Evolutionary conservation across 2,113 vertebrate species (phyloP).

Genomic region (Piaya cayana): DNA sequence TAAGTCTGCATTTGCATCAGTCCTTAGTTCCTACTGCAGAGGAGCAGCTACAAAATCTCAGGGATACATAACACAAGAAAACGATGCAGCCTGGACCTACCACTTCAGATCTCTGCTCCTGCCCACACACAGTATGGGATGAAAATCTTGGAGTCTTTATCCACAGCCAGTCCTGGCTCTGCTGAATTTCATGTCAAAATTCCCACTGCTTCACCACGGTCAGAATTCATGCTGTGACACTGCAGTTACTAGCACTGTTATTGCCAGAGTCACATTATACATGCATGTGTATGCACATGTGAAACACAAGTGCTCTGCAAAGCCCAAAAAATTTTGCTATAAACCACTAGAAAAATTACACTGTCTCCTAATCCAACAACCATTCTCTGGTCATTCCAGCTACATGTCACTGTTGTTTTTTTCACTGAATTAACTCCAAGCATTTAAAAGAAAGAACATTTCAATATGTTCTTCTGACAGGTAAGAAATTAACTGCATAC

Average conservation of each 20-base stretch:
- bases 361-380: neutral
- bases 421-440: constrained; percentile 63
- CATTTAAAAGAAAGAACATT: constrained; percentile 77
- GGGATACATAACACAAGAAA: fast-evolving
- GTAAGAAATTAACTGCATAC: constrained; percentile 84
- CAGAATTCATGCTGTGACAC: neutral
- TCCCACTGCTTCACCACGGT: neutral
- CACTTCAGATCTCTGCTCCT: neutral
- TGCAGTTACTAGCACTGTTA: neutral
- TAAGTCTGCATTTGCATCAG: neutral
- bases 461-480: constrained; percentile 79
- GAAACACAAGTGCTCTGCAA: neutral
- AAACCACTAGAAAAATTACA: neutral
- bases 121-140: fast-evolving
- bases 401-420: constrained; percentile 50
- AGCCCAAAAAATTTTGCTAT: neutral
- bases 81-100: neutral
- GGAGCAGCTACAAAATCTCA: neutral
- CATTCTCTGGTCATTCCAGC: neutral
- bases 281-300: fast-evolving
- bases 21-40: neutral
- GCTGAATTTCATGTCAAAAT: neutral
- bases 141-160: neutral
- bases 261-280: neutral
- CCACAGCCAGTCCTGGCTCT: neutral